Evolutionary conservation across 2,113 vertebrate genomes (phyloP), one percentile per base, ranked within the genome.

Genomic region (Empidonax traillii): DNA sequence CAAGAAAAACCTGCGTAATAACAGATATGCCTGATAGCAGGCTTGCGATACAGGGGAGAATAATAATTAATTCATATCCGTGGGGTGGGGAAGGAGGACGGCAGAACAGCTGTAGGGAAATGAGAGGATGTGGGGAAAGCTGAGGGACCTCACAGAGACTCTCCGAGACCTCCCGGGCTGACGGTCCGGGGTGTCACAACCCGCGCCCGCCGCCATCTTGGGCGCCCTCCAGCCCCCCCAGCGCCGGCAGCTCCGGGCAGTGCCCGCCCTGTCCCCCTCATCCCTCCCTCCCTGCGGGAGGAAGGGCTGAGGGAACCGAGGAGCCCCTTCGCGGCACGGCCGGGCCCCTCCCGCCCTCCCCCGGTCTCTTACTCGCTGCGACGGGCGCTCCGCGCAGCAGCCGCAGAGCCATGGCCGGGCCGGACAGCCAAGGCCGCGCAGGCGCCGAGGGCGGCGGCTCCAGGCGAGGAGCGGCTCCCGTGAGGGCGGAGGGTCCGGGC

Each of bases 181-280:
- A 17, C 5, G 4, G 3, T 5, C 11, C 5, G 3, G 24, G 11
- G 5, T 0, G 2, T 0, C 39, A 16, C 27, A 0, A 27, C 4
- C 27, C 13, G 0, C 58, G 0, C 56, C 28, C 62, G 51, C 66
- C 92, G 91, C 95, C 95, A 96, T 92, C 35, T 86, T 85, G 23
- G 43, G 21, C 17, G 3, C 55, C 35, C 35, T 8, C 28, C 62
- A 8, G 43, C 58, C 25, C 10, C 27, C 35, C 66, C 27, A 8
- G 31, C 16, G 8, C 56, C 28, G 2, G 3, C 41, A 14, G 8
- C 3, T 33, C 21, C 53, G 5, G 14, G 49, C 31, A 1, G 25
- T 2, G 24, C 41, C 68, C 30, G 18, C 69, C 53, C 47, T 2
- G 18, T 2, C 12, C 14, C 19, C 23, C n/a, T 28, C 31, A 2